Conservation (phyloP, 2,888 invertebrate genomes). For the Pyrochroa serraticornis region DNA sequence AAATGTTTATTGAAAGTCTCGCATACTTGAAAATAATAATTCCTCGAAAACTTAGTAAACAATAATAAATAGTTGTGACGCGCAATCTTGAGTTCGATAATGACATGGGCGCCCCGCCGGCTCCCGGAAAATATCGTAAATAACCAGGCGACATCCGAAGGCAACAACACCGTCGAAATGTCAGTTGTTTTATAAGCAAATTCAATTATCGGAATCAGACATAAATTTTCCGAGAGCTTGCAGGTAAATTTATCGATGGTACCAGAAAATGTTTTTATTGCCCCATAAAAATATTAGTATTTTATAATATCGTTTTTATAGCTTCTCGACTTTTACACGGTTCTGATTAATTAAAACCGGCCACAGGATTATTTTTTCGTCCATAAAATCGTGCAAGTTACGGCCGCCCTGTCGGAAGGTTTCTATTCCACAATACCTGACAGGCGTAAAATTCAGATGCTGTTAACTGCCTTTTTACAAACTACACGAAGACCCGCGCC, state of each 20-base stretch:
- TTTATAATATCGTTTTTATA: slow-evolving; percentile 36
- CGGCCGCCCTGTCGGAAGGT: slow-evolving; percentile 31
- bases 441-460: slow-evolving; percentile 37
- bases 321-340: slow-evolving; percentile 31
- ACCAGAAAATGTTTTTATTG: slow-evolving; percentile 20
- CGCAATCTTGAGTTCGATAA: not conserved
- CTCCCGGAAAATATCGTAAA: not conserved
- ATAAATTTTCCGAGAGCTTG: slow-evolving; percentile 7
- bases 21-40: not conserved
- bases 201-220: slow-evolving; percentile 21
- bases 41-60: not conserved
- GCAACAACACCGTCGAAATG: not conserved
- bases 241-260: slow-evolving; percentile 4
- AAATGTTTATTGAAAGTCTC: too few species aligned
- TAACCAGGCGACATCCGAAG: not conserved
- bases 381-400: slow-evolving; percentile 36
- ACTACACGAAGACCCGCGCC: slow-evolving; percentile 9
- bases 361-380: slow-evolving; percentile 29
- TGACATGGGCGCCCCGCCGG: too few species aligned
- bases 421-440: slow-evolving; percentile 31
- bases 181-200: slow-evolving; percentile 11
- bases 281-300: slow-evolving; percentile 31
- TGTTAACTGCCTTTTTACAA: slow-evolving; percentile 21
- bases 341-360: slow-evolving; percentile 36
- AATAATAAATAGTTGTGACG: slow-evolving; percentile 4